Evolutionary conservation across 2,888 invertebrate genomes (phyloP).

Genomic region (Mythimna vitellina): DNA sequence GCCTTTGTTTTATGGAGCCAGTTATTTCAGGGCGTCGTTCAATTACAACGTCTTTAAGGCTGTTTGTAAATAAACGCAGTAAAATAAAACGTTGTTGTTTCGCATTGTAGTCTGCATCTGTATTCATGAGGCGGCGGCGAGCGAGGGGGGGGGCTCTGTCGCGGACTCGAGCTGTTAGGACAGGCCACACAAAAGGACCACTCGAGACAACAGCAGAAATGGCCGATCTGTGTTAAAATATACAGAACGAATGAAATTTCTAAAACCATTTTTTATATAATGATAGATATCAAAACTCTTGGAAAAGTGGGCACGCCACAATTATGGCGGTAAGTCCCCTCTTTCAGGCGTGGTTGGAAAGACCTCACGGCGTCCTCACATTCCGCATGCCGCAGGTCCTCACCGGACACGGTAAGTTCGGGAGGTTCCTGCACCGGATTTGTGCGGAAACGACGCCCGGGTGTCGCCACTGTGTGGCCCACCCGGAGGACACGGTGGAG

Average conservation of each 20-base stretch:
- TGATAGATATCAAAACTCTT: too few relatives aligned
- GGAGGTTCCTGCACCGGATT: too few relatives aligned
- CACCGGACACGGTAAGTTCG: too few relatives aligned
- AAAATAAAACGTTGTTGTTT: slow-evolving; percentile 52
- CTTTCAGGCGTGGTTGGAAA: too few relatives aligned
- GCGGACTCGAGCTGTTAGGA: background rate
- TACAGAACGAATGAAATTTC: background rate
- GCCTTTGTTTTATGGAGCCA: slow-evolving; percentile 43
- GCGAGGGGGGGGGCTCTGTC: background rate
- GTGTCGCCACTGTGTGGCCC: too few relatives aligned
- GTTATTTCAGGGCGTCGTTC: slow-evolving; percentile 40
- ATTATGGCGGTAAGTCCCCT: too few relatives aligned
- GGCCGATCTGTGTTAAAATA: background rate
- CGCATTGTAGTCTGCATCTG: slow-evolving; percentile 37
- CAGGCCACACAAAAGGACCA: slow-evolving; percentile 6
- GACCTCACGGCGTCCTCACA: too few relatives aligned
- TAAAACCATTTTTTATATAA: background rate
- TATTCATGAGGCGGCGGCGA: slow-evolving; percentile 49
- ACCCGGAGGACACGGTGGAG: too few relatives aligned
- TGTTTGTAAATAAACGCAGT: slow-evolving; percentile 53
- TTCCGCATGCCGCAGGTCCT: too few relatives aligned
- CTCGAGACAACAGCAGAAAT: background rate
- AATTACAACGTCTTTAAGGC: slow-evolving; percentile 52
- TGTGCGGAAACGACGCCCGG: too few relatives aligned
- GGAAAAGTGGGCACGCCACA: too few relatives aligned